Conservation (phyloP, 2,888 invertebrate genomes). For the Erebia palarica region DNA sequence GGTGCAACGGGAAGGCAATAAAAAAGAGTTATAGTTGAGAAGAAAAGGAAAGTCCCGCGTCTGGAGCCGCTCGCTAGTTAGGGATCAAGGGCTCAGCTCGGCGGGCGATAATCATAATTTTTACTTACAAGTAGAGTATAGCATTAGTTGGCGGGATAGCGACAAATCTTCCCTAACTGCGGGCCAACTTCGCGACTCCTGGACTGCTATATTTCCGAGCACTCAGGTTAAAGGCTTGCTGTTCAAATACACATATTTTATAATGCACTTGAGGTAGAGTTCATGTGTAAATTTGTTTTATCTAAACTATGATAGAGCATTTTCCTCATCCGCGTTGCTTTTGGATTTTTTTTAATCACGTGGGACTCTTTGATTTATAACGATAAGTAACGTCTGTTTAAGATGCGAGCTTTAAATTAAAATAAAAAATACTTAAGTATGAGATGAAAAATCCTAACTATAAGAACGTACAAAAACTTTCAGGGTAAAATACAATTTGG, state of each 20-base stretch:
- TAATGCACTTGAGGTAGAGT: constrained; percentile 12
- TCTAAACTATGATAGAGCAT: neutral
- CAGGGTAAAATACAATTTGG: too few species aligned
- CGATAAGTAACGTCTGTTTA: too few species aligned
- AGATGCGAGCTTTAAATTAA: too few species aligned
- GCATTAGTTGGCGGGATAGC: constrained; percentile 72
- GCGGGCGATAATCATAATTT: constrained; percentile 82
- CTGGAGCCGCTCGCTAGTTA: constrained; percentile 68
- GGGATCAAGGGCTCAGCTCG: constrained; percentile 79
- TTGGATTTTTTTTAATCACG: neutral
- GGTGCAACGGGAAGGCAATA: constrained; percentile 73
- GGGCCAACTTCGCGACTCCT: constrained; percentile 74
- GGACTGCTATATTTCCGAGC: constrained; percentile 41
- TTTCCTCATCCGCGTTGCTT: neutral
- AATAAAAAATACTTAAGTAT: too few species aligned
- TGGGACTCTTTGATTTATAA: too few species aligned
- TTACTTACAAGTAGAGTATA: constrained; percentile 79
- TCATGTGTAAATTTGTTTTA: neutral
- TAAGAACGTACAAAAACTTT: too few species aligned
- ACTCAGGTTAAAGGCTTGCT: constrained; percentile 30
- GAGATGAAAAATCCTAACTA: too few species aligned
- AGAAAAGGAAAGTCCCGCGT: constrained; percentile 79
- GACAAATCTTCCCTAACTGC: constrained; percentile 82
- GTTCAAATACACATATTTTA: constrained; percentile 15
- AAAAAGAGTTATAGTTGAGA: constrained; percentile 82